Evolutionary conservation across 2,888 invertebrate genomes (phyloP), one percentile per base, ranked within the genome.

Genomic region (Caenorhabditis sp.): DNA sequence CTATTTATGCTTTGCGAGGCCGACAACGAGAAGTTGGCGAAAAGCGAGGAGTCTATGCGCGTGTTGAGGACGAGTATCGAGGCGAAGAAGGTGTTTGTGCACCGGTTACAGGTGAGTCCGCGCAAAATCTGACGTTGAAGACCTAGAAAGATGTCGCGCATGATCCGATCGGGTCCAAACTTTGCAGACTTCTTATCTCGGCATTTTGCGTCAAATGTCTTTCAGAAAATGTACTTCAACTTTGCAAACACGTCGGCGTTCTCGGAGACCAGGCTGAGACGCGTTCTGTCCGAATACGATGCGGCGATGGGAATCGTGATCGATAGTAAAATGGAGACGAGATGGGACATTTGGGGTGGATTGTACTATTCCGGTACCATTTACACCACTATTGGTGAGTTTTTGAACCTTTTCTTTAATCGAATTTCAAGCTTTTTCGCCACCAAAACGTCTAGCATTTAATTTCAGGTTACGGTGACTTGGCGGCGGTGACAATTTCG

Each of bases 401-500:
- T 30, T 37, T 24, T 15, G 3, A 17, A 20, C 56, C 8, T 35
- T 37, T 56, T 20, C 37, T 56, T 26, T 7, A 22, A 17, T 9
- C 22, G 22, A 17, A 1, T 1, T 22, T 26, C 9, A 5, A 26
- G n/a, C 27, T 50, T 15, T 8, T 50, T n/a, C n/a, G n/a, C n/a
- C n/a, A n/a, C n/a, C n/a, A n/a, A n/a, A n/a, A n/a, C n/a, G n/a
- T n/a, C n/a, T 50, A 27, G 2, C 13, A 11, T 26, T 11, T 2
- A 13, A n/a, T 56, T 74, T 53, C 61, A 86, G 86, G 87, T 3
- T 88, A 97, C 91, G 97, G 97, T 73, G 95, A 98, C 90, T 94
- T 97, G 85, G 93, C 94, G 43, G 96, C 97, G 0, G 93, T 93
- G 80, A 98, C 97, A 6, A 92, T 84, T 11, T 92, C 93, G 15